phyloP scores from a whole-genome alignment of 2,113 vertebrate species.

The Hypomesus transpacificus region DNA sequence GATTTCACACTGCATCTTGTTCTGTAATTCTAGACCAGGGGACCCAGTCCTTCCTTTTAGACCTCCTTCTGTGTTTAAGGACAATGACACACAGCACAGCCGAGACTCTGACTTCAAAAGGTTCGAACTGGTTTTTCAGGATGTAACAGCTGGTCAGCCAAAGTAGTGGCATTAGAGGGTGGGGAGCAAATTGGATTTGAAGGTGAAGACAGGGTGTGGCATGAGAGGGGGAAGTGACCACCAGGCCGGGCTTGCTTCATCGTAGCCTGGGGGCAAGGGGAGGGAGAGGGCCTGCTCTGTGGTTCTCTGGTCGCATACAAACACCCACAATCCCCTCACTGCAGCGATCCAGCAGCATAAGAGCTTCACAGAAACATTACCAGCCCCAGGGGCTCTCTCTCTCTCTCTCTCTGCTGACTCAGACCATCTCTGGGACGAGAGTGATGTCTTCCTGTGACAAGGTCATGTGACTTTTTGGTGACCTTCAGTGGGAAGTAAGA shows the following conservation, averaged over 20 bases:
- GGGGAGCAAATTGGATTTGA: background rate
- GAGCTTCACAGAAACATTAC: too few relatives aligned
- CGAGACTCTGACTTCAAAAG: background rate
- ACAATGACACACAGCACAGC: background rate
- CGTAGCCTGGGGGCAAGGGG: background rate
- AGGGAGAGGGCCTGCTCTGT: background rate
- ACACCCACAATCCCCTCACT: background rate
- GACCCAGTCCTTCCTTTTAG: too few relatives aligned
- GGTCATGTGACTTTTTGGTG: too few relatives aligned
- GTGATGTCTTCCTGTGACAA: too few relatives aligned
- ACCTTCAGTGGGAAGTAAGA: too few relatives aligned
- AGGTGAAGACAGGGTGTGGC: background rate
- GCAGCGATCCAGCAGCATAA: too few relatives aligned
- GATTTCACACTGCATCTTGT: too few relatives aligned
- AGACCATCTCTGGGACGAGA: too few relatives aligned
- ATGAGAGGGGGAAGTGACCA: background rate
- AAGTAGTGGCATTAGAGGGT: too few relatives aligned
- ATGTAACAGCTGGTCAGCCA: background rate
- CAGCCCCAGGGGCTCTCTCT: background rate
- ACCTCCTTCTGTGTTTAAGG: background rate
- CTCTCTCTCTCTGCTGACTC: background rate
- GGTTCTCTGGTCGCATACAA: background rate
- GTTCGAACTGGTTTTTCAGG: background rate
- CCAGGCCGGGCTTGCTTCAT: background rate
- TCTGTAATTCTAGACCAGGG: too few relatives aligned